Evolutionary conservation across 2,888 invertebrate genomes (phyloP).

Genomic region (Thysanoteuthis rhombus): DNA sequence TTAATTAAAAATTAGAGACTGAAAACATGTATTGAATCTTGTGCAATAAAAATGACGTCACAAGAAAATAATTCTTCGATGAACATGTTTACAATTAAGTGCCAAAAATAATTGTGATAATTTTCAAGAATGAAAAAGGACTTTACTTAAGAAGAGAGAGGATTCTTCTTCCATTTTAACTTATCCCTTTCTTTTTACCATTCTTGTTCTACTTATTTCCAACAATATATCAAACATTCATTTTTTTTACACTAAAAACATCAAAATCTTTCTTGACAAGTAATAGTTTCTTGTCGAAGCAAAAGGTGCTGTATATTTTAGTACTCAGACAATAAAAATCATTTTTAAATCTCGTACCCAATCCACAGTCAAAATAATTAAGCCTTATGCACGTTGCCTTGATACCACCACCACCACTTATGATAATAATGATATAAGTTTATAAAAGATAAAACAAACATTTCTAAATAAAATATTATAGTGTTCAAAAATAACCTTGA

Average conservation of each 20-base stretch:
- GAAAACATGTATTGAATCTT: not conserved
- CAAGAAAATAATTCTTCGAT: not conserved
- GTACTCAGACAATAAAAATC: not conserved
- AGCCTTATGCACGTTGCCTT: not conserved
- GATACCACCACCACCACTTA: too few relatives aligned
- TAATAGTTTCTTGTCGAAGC: not conserved
- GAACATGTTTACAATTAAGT: not conserved
- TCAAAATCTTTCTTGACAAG: not conserved
- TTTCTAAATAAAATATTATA: not conserved
- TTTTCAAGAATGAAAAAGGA: not conserved
- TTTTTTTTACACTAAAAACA: too few relatives aligned
- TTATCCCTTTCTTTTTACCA: not conserved
- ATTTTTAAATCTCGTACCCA: not conserved
- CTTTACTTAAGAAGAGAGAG: not conserved
- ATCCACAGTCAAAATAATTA: not conserved
- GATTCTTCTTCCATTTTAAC: not conserved
- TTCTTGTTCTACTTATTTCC: not conserved
- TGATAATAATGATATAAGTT: too few relatives aligned
- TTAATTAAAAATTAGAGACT: not conserved
- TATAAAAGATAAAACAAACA: not conserved
- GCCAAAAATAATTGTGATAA: not conserved
- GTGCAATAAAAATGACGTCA: not conserved
- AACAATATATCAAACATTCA: not conserved
- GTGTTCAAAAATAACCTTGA: not conserved
- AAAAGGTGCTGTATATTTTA: not conserved